These are phyloP conservation scores for Lamellibrachia satsuma DNA, from an alignment of 2,888 invertebrate genomes.

Conservation along the genomic window DNA sequence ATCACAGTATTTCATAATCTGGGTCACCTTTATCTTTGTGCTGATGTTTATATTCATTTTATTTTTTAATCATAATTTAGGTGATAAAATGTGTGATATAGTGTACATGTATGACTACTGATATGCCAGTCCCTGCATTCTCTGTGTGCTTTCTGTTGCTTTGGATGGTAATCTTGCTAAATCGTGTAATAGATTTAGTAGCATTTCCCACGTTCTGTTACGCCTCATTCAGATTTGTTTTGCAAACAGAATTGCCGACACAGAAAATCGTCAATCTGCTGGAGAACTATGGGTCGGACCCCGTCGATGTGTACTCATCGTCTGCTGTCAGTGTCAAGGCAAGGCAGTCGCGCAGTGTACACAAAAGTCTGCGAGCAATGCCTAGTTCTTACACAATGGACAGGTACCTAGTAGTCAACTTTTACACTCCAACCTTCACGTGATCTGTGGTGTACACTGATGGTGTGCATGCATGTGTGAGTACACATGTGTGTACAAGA, in stretches of 20 bases:
- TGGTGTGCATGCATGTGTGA: too few species aligned
- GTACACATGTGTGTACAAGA: too few species aligned
- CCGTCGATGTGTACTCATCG: neutral
- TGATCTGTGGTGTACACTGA: neutral
- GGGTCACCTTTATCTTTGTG: neutral
- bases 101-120: too few species aligned
- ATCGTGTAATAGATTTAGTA: neutral
- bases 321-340: neutral
- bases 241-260: neutral
- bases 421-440: neutral
- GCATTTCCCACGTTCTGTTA: too few species aligned
- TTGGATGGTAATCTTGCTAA: neutral
- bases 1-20: too few species aligned
- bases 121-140: neutral
- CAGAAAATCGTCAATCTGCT: constrained; percentile 4
- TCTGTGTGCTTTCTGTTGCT: neutral
- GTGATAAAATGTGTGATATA: neutral
- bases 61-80: neutral
- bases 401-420: neutral
- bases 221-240: neutral
- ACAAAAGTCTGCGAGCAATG: constrained; percentile 2
- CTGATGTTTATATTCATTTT: neutral
- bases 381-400: constrained; percentile 6
- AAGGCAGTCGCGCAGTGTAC: neutral
- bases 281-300: neutral